Conservation (phyloP, 2,113 vertebrate genomes). For the Pyxicephalus adspersus region DNA sequence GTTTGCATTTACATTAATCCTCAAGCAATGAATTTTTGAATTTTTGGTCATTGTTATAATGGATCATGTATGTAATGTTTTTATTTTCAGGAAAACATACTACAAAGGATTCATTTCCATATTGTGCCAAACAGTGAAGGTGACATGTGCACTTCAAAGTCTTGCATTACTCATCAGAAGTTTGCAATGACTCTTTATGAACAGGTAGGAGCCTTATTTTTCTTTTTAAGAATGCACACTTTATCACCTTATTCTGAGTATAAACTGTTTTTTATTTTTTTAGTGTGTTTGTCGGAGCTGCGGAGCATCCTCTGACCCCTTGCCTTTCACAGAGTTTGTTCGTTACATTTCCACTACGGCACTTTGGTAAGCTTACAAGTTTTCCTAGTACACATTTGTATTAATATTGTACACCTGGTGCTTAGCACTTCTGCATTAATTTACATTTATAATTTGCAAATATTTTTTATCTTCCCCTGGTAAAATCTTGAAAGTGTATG, state of each 20-base stretch:
- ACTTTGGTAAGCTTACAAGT: conserved; percentile 85
- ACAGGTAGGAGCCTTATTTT: conserved; percentile 75
- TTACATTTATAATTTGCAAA: no score
- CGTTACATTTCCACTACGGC: conserved; percentile 96
- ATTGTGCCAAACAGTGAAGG: conserved; percentile 87
- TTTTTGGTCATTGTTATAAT: no score
- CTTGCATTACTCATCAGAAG: conserved; percentile 97
- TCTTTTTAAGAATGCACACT: background rate
- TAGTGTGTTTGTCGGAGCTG: conserved; percentile 95
- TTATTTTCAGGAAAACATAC: conserved; percentile 86
- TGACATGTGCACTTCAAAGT: conserved; percentile 92
- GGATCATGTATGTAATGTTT: background rate
- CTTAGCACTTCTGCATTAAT: no score
- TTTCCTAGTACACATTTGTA: background rate
- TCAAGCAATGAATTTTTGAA: no score
- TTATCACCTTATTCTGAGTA: no score
- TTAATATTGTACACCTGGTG: no score
- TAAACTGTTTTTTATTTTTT: conserved; percentile 35
- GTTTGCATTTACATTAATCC: background rate
- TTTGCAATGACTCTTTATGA: conserved; percentile 97
- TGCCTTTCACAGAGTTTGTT: conserved; percentile 95
- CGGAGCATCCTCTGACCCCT: conserved; percentile 93
- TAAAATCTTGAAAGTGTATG: no score
- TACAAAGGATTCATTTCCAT: conserved; percentile 93
- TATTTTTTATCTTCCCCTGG: no score